Evolutionary conservation across 2,888 invertebrate species (phyloP), one percentile per base, ranked within the genome.

Genomic region (Ennomos erosarius): DNA sequence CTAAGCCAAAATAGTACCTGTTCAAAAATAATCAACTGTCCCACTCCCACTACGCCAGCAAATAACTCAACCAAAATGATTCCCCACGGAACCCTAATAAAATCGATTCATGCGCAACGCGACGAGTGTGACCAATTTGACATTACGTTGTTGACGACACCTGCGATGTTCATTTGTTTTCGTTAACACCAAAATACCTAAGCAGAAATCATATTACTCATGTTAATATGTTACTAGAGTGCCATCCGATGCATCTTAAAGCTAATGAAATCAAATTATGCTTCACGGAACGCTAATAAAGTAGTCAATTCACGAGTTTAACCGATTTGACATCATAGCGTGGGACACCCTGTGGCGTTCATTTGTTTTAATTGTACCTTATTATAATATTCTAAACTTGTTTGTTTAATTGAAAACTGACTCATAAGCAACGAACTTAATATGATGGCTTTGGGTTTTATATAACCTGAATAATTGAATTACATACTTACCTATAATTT

Each of bases 81-180:
- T 44, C 50, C 36, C 46, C 16, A 33, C 43, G 43, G 58, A 58
- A 52, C 58, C 44, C 49, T 55, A 52, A 46, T 40, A 43, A 53
- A 62, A 8, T 54, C 47, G 46, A 58, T 58, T 43, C 16, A 50
- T 39, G 54, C 50, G 38, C 71, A 36, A 59, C 65, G 71, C 67
- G 69, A 67, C 66, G 70, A 78, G 76, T 82, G 82, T 79, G 79
- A 79, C 81, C 77, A 79, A 84, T 84, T 81, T 79, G 81, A 83
- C 82, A 76, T 78, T 71, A 75, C 67, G 69, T 76, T 77, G 75
- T 67, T 75, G 62, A 59, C 69, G 79, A 84, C 87, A 88, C 40
- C 49, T 49, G 49, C 35, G 43, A 40, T 42, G 46, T 26, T 51
- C 44, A 6, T 26, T 26, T 26, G 26, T 26, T 26, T 26, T 26